These are phyloP conservation scores for Brachyrhaphis roseni DNA, from an alignment of 2,797 vertebrate genomes.

Conservation along the genomic window DNA sequence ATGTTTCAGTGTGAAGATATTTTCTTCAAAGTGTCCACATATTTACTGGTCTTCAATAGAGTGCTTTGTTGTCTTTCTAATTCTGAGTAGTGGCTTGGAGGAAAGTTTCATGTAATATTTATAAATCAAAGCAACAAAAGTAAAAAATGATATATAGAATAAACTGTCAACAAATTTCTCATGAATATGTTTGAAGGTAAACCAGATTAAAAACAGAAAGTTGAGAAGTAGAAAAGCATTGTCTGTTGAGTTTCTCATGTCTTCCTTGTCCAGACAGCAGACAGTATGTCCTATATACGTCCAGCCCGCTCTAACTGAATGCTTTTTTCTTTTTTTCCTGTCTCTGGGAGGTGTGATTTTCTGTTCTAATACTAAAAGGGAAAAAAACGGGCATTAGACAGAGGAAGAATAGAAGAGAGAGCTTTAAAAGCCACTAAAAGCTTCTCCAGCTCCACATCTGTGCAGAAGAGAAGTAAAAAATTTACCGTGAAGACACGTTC, in stretches of 20 bases:
- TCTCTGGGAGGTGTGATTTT: constrained; percentile 11
- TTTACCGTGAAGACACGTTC: constrained; percentile 70
- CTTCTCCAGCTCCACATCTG: constrained; percentile 63
- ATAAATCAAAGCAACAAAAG: neutral
- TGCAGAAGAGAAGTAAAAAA: constrained; percentile 61
- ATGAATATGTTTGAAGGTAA: neutral
- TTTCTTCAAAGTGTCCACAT: neutral
- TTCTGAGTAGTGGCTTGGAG: neutral
- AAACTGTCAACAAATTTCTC: neutral
- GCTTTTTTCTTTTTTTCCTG: constrained; percentile 24
- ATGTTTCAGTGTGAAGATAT: neutral
- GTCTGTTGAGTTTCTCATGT: constrained; percentile 41
- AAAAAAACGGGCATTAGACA: neutral
- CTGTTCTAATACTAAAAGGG: constrained; percentile 1
- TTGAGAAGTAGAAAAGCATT: neutral
- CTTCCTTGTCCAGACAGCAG: constrained; percentile 54
- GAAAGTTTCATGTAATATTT: neutral
- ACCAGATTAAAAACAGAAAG: neutral
- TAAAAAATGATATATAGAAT: neutral
- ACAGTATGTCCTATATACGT: constrained; percentile 42
- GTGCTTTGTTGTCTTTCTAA: neutral
- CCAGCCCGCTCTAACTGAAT: constrained; percentile 42
- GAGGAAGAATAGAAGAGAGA: constrained; percentile 19
- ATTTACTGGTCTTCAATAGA: neutral
- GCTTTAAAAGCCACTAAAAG: constrained; percentile 36